Percentiles rank a stretch among this genome's conserved stretches.
Conservation (phyloP, 1,140 invertebrate species). For the Drosophila sucinea region DNA sequence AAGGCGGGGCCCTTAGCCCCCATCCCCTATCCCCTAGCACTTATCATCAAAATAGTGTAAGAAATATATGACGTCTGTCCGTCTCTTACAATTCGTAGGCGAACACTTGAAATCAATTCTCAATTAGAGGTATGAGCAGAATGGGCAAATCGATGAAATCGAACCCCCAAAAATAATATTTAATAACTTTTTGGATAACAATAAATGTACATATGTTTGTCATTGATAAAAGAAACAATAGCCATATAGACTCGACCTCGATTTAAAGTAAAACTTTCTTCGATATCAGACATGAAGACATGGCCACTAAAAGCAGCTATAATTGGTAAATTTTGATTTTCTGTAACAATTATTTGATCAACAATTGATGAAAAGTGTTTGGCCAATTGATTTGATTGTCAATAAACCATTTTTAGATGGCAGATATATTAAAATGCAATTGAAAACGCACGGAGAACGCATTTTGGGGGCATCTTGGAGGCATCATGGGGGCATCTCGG, state of each 20-base stretch:
- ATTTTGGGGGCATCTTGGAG: no score
- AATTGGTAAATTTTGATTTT: no score
- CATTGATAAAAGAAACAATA: background rate
- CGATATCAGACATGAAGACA: no score
- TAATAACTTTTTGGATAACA: no score
- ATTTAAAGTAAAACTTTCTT: no score
- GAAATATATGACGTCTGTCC: slow-evolving; percentile 2
- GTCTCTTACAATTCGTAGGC: background rate
- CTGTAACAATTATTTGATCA: no score
- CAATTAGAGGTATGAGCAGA: background rate
- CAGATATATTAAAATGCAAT: no score
- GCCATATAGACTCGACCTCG: no score
- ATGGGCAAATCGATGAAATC: background rate
- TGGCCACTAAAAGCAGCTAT: no score
- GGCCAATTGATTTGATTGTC: background rate
- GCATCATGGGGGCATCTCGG: background rate
- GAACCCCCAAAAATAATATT: background rate
- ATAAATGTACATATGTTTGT: background rate
- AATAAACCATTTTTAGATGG: background rate
- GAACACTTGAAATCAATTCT: background rate
- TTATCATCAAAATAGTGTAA: background rate
- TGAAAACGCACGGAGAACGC: no score
- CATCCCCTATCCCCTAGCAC: background rate
- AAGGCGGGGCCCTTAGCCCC: background rate
- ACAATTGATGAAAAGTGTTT: no score